These are phyloP conservation scores for Bombus impatiens DNA, from an alignment of 1,140 invertebrate genomes.

Conservation along the genomic window DNA sequence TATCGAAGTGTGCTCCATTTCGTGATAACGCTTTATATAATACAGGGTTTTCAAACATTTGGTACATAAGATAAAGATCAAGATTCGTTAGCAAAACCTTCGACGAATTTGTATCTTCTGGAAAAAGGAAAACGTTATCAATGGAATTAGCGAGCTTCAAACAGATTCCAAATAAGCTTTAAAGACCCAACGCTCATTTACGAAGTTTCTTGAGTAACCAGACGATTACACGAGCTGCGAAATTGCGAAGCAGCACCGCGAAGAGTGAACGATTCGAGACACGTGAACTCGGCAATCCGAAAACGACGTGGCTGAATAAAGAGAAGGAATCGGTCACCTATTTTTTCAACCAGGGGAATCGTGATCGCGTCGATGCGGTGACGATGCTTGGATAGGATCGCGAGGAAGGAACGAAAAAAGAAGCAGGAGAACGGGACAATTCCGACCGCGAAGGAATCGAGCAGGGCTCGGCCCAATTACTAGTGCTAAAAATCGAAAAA, in stretches of 20 bases:
- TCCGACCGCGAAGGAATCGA: conserved; percentile 21
- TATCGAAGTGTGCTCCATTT: no score
- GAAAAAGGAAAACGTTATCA: no score
- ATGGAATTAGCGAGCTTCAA: no score
- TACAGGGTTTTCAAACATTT: no score
- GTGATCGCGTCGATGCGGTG: not conserved
- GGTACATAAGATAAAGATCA: no score
- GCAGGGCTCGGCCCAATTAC: conserved; percentile 53
- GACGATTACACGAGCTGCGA: no score
- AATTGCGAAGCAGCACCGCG: not conserved
- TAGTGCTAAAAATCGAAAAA: conserved; percentile 38
- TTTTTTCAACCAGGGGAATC: not conserved
- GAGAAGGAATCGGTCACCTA: not conserved
- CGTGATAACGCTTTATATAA: no score
- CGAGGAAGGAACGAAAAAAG: conserved; percentile 11
- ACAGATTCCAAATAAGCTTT: no score
- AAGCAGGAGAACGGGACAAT: not conserved
- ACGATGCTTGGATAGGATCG: not conserved
- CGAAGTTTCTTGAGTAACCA: no score
- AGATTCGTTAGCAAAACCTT: no score
- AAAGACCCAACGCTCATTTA: no score
- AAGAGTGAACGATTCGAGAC: not conserved
- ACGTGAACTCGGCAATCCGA: not conserved
- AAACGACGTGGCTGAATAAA: not conserved
- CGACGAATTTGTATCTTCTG: no score